phyloP scores from a whole-genome alignment of 1,140 invertebrate species.

The Plectrocnemia conspersa region DNA sequence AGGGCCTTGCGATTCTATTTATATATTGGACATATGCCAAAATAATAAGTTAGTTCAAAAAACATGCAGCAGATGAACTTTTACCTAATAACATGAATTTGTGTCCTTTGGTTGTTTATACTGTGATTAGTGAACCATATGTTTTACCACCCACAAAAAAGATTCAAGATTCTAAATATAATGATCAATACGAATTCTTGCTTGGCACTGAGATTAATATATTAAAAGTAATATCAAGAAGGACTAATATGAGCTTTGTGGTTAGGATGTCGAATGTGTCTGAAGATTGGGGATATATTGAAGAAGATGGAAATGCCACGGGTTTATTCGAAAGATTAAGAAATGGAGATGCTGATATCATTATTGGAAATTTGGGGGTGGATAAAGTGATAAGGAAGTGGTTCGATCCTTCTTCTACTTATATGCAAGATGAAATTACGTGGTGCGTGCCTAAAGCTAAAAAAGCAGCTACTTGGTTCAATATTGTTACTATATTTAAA shows the following conservation, averaged over 20 bases:
- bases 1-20: slow-evolving; percentile 43
- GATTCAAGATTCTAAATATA: slow-evolving; percentile 37
- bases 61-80: slow-evolving; percentile 40
- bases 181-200: slow-evolving; percentile 45
- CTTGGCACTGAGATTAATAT: slow-evolving; percentile 48
- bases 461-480: slow-evolving; percentile 45
- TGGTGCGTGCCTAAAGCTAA: slow-evolving; percentile 47
- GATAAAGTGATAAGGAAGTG: slow-evolving; percentile 45
- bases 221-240: slow-evolving; percentile 46
- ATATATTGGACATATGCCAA: slow-evolving; percentile 46
- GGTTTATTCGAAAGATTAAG: slow-evolving; percentile 42
- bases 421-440: slow-evolving; percentile 50
- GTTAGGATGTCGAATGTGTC: slow-evolving; percentile 41
- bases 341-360: slow-evolving; percentile 43
- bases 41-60: slow-evolving; percentile 41
- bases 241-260: slow-evolving; percentile 47
- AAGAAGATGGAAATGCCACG: slow-evolving; percentile 40
- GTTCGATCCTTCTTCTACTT: slow-evolving; percentile 47
- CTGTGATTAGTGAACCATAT: slow-evolving; percentile 47
- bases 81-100: slow-evolving; percentile 43
- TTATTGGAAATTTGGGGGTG: slow-evolving; percentile 49
- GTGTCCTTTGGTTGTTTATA: slow-evolving; percentile 46
- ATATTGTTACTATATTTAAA: slow-evolving; percentile 49
- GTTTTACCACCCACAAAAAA: slow-evolving; percentile 45
- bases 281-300: slow-evolving; percentile 46